phyloP scores from a whole-genome alignment of 2,113 vertebrate species.

The Channa argus region DNA sequence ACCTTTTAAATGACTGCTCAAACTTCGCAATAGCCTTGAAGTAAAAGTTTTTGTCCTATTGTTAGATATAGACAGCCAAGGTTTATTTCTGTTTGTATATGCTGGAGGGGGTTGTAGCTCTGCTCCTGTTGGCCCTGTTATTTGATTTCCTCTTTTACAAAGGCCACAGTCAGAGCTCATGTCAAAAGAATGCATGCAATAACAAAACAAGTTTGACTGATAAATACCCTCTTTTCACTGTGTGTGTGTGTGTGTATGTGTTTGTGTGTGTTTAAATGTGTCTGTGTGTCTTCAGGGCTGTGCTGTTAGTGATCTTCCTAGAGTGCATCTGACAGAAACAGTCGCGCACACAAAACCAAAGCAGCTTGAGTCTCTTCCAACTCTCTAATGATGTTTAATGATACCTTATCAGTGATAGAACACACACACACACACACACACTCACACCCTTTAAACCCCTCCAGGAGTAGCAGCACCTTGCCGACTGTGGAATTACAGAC shows the following conservation, averaged over 20 bases:
- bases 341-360: conserved; percentile 59
- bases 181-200: conserved; percentile 79
- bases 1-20: conserved; percentile 71
- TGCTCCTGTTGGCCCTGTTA: conserved; percentile 77
- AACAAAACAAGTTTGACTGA: conserved; percentile 80
- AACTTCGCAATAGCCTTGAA: conserved; percentile 79
- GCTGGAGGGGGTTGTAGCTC: conserved; percentile 75
- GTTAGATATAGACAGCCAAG: conserved; percentile 74
- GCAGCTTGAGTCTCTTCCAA: conserved; percentile 75
- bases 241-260: conserved; percentile 50
- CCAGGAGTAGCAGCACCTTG: conserved; percentile 80
- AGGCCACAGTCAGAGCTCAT: conserved; percentile 79
- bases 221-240: conserved; percentile 71
- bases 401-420: conserved; percentile 71
- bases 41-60: conserved; percentile 81
- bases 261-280: conserved; percentile 32
- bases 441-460: conserved; percentile 61
- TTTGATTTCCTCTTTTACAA: conserved; percentile 82
- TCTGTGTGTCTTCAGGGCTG: conserved; percentile 66
- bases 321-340: conserved; percentile 70
- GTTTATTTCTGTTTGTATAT: conserved; percentile 81
- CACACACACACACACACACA: conserved; percentile 53
- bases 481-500: conserved; percentile 85
- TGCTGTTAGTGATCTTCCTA: conserved; percentile 78
- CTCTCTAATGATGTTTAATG: conserved; percentile 82